These are phyloP conservation scores for Paragorgia papillata DNA, from an alignment of 92 coral and sea anemone species.

Conservation along the genomic window DNA sequence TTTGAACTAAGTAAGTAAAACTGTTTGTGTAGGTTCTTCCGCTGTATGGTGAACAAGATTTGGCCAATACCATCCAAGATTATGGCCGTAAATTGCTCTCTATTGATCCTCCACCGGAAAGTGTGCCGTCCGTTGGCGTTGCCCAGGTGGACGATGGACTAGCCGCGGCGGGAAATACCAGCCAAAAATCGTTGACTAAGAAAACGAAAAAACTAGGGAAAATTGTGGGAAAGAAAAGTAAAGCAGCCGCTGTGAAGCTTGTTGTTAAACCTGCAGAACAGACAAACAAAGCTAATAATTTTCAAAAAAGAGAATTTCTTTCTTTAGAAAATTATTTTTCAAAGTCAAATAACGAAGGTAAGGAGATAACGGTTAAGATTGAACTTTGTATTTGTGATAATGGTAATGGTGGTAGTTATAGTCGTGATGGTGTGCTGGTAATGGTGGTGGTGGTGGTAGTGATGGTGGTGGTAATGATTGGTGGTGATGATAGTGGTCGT, in stretches of 20 bases:
- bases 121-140: slow-evolving; percentile 52
- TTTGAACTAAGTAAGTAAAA: not conserved
- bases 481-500: too few species aligned
- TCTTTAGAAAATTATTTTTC: slow-evolving; percentile 74
- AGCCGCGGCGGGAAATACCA: slow-evolving; percentile 80
- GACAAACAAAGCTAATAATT: slow-evolving; percentile 53
- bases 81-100: slow-evolving; percentile 82
- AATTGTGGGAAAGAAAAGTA: slow-evolving; percentile 59
- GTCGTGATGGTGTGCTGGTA: too few species aligned
- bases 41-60: slow-evolving; percentile 72
- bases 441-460: too few species aligned
- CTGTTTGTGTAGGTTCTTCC: slow-evolving; percentile 59
- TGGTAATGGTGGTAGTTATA: too few species aligned
- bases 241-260: slow-evolving; percentile 44
- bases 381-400: too few species aligned
- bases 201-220: slow-evolving; percentile 71
- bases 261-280: slow-evolving; percentile 75
- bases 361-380: not conserved
- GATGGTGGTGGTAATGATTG: too few species aligned
- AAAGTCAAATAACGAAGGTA: slow-evolving; percentile 85
- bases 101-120: slow-evolving; percentile 89
- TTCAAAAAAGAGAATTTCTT: slow-evolving; percentile 79
- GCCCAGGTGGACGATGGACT: slow-evolving; percentile 77
- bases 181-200: slow-evolving; percentile 67
- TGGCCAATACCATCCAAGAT: slow-evolving; percentile 80